Percentiles rank a stretch among this genome's conserved stretches.
Evolutionary conservation across 2,888 invertebrate species (phyloP).

Genomic region (Pristionchus mayeri): DNA sequence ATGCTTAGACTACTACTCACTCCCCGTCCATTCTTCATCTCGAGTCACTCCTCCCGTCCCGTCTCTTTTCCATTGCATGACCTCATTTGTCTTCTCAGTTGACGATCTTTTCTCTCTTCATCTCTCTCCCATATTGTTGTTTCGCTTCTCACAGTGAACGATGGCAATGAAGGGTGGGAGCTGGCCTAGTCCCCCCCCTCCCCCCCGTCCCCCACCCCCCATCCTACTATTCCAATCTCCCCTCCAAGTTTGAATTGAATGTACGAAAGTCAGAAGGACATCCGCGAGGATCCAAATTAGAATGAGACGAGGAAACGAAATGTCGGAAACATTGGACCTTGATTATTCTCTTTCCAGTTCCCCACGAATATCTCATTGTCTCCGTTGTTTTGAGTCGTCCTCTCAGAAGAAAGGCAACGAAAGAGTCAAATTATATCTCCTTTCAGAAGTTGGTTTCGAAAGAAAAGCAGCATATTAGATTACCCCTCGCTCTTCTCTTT

Average conservation of each 20-base stretch:
- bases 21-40: not conserved
- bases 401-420: not conserved
- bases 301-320: not conserved
- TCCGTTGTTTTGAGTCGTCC: not conserved
- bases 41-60: not conserved
- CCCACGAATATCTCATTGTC: not conserved
- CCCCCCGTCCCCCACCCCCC: too few relatives aligned
- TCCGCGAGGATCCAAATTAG: slow-evolving; percentile 9
- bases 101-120: not conserved
- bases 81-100: slow-evolving; percentile 11
- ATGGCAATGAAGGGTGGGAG: not conserved
- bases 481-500: slow-evolving; percentile 9
- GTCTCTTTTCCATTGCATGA: slow-evolving; percentile 2
- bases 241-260: slow-evolving; percentile 15
- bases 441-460: slow-evolving; percentile 34
- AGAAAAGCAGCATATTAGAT: slow-evolving; percentile 40
- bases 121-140: not conserved
- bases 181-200: not conserved
- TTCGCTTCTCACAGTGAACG: not conserved
- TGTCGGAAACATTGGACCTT: not conserved
- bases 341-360: slow-evolving; percentile 1
- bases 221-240: slow-evolving; percentile 27
- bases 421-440: slow-evolving; percentile 25
- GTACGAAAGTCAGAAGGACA: not conserved
- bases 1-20: too few relatives aligned